Base-by-base conservation (phyloP, 2,113 vertebrate genomes). In the Sinocyclocheilus maitianheensis region DNA sequence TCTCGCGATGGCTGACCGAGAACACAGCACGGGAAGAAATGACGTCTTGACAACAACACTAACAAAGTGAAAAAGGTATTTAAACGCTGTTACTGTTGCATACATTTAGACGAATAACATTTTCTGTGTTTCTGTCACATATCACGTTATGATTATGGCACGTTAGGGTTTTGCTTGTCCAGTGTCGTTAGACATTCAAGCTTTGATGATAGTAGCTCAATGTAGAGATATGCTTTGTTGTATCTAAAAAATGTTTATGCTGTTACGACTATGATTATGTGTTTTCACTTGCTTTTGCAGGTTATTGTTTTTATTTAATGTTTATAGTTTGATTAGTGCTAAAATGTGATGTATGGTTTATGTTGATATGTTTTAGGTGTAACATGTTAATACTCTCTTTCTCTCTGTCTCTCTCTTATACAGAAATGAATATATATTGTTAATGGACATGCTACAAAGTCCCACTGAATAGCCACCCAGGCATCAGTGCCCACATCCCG, bases 401-500 rank as follows among this genome's bases (percentile, higher is more conserved):
- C 20, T 18, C 13, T 55, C 14, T 55, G 4, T 55, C 53, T 55
- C 4, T 58, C 55, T 58, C 18, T 60, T 22, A 62, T 62, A n/a
- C 58, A 62, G 3, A n/a, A 1, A 2, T 62, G 58, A n/a, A 62
- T 22, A n/a, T n/a, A 62, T n/a, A 62, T 62, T 62, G 58, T n/a
- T 62, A 63, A 65, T 77, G 95, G 94, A 88, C 83, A 94, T 93
- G 91, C 91, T 60, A 92, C 87, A 77, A 87, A 83, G 84, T 90
- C 79, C 85, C 72, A 71, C 78, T 86, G 87, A 90, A 83, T 89
- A 90, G 85, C 63, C 91, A 82, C 85, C 85, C 81, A 81, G 89
- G 75, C 85, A 84, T 77, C 88, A 87, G 83, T 81, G 26, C 69
- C 82, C 86, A 34, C 89, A 78, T 86, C 84, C 89, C 37, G 30